Evolutionary conservation across 2,113 vertebrate species (phyloP).

Genomic region (Poeciliopsis retropinna): DNA sequence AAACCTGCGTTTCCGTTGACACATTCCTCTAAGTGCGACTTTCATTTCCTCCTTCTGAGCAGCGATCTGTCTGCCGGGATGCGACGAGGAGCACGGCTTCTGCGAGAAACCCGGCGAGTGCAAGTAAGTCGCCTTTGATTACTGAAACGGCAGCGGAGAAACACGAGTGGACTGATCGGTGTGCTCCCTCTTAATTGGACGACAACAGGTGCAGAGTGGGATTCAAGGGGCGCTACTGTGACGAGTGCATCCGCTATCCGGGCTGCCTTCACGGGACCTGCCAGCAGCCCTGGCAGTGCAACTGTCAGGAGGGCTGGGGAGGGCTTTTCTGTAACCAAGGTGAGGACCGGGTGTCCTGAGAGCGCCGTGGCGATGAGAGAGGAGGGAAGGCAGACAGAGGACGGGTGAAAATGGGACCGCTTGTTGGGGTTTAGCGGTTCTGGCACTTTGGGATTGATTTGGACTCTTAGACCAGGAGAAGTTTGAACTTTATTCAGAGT

Average conservation of each 20-base stretch:
- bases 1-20: neutral
- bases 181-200: slow-evolving; percentile 51
- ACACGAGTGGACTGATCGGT: slow-evolving; percentile 60
- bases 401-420: neutral
- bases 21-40: neutral
- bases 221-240: slow-evolving; percentile 96
- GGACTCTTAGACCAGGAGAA: neutral
- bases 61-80: slow-evolving; percentile 97
- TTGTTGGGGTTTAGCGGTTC: neutral
- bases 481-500: neutral
- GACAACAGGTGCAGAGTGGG: slow-evolving; percentile 93
- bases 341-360: slow-evolving; percentile 69
- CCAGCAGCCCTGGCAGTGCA: slow-evolving; percentile 98
- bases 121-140: slow-evolving; percentile 86
- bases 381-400: neutral
- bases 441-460: neutral
- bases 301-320: slow-evolving; percentile 98
- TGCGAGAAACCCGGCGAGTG: slow-evolving; percentile 97
- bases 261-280: slow-evolving; percentile 98
- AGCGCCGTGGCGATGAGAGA: neutral
- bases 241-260: slow-evolving; percentile 96
- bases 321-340: slow-evolving; percentile 99
- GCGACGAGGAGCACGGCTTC: slow-evolving; percentile 92
- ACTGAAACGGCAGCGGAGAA: slow-evolving; percentile 40
- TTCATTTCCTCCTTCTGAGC: slow-evolving; percentile 33